Evolutionary conservation across 2,113 vertebrate genomes (phyloP).

Genomic region (Lagopus muta): DNA sequence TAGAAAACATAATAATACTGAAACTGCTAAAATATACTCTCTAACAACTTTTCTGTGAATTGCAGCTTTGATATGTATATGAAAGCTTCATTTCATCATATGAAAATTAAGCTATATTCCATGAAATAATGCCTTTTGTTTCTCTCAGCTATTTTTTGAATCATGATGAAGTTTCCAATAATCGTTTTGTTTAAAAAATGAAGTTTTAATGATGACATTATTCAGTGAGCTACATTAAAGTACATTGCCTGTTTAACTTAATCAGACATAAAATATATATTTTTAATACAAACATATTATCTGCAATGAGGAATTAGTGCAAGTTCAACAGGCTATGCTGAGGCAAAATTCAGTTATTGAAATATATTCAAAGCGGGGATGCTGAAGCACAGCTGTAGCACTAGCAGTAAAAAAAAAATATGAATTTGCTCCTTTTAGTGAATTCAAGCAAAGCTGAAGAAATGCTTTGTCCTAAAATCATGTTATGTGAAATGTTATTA

Average conservation of each 20-base stretch:
- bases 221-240: neutral
- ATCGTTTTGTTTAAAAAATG: accelerated
- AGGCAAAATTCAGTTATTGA: neutral
- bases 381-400: neutral
- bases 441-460: neutral
- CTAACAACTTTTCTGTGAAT: neutral
- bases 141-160: neutral
- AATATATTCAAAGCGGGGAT: neutral
- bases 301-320: neutral
- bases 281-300: neutral
- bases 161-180: neutral
- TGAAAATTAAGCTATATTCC: neutral
- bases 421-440: neutral
- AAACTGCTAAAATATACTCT: neutral
- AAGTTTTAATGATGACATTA: neutral
- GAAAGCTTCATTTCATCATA: neutral
- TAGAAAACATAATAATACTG: neutral
- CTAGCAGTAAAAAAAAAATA: neutral
- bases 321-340: neutral
- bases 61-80: neutral
- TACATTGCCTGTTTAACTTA: neutral
- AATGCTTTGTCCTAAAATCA: neutral
- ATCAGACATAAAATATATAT: neutral
- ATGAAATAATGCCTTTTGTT: neutral
- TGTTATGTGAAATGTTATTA: neutral